Evolutionary conservation across 2,888 invertebrate species (phyloP).

Genomic region (Oligia fasciuncula): DNA sequence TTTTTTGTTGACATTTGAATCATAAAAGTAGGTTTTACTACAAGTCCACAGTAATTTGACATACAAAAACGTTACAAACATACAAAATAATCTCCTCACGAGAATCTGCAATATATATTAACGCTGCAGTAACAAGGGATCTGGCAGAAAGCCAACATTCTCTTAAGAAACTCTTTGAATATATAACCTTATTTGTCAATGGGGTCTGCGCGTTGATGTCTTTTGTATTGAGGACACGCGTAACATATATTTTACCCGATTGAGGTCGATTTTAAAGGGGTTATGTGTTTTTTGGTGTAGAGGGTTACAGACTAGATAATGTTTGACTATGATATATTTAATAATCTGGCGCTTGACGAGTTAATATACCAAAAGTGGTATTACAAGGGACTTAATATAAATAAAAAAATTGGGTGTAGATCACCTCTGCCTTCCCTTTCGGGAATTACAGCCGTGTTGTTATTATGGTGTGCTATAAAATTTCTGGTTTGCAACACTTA

Average conservation of each 20-base stretch:
- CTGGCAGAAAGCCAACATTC: conserved; percentile 55
- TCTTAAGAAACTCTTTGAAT: conserved; percentile 34
- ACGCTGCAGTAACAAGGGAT: conserved; percentile 5
- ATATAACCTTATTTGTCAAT: conserved; percentile 27
- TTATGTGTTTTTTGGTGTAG: not conserved
- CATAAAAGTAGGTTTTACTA: conserved; percentile 7
- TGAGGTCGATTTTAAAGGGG: not conserved
- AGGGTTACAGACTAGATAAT: not conserved
- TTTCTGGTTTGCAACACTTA: not conserved
- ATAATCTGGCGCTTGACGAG: not conserved
- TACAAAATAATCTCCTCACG: not conserved
- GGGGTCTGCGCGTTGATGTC: conserved; percentile 52
- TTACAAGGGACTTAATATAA: not conserved
- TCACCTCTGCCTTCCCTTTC: too few species aligned
- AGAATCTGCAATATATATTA: conserved; percentile 25
- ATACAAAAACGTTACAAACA: not conserved
- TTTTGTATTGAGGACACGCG: conserved; percentile 48
- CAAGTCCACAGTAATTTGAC: not conserved
- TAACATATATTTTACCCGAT: conserved; percentile 22
- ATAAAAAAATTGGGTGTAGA: not conserved
- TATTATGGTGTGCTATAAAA: not conserved
- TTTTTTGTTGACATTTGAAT: not conserved
- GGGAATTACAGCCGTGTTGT: not conserved
- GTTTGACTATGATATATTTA: not conserved
- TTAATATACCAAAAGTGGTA: not conserved